Evolutionary conservation across 2,113 vertebrate species (phyloP).

Genomic region (Pteropus alecto): DNA sequence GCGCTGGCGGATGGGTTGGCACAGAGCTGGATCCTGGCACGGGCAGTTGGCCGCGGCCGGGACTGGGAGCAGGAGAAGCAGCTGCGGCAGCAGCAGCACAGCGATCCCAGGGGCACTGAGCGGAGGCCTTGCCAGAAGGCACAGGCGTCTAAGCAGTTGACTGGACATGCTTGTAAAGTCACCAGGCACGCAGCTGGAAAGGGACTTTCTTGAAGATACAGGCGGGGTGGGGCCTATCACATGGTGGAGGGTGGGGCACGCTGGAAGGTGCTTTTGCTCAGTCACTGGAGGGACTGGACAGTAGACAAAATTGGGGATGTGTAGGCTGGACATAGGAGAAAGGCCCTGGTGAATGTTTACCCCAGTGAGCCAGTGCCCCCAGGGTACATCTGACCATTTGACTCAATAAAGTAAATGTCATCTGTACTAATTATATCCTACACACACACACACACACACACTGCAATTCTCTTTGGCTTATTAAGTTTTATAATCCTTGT

Average conservation of each 20-base stretch:
- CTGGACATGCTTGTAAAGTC: background rate
- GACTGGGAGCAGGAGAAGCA: background rate
- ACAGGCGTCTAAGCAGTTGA: rapidly evolving
- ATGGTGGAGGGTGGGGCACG: no score
- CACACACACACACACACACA: no score
- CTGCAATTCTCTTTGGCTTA: background rate
- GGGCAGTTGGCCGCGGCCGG: background rate
- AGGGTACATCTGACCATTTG: rapidly evolving
- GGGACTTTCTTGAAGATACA: no score
- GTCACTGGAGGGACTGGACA: no score
- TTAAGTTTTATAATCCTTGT: background rate
- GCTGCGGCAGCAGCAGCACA: background rate
- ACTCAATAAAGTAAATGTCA: background rate
- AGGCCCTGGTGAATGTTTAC: rapidly evolving
- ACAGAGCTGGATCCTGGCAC: background rate
- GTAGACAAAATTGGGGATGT: no score
- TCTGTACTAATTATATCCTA: background rate
- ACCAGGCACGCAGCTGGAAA: no score
- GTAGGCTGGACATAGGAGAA: no score
- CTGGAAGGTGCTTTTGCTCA: no score
- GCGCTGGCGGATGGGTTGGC: background rate
- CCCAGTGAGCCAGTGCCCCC: no score
- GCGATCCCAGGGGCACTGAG: rapidly evolving
- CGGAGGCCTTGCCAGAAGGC: rapidly evolving
- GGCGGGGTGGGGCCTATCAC: no score